These are phyloP conservation scores for Melopsittacus undulatus DNA, from an alignment of 2,797 vertebrate genomes.

Conservation along the genomic window DNA sequence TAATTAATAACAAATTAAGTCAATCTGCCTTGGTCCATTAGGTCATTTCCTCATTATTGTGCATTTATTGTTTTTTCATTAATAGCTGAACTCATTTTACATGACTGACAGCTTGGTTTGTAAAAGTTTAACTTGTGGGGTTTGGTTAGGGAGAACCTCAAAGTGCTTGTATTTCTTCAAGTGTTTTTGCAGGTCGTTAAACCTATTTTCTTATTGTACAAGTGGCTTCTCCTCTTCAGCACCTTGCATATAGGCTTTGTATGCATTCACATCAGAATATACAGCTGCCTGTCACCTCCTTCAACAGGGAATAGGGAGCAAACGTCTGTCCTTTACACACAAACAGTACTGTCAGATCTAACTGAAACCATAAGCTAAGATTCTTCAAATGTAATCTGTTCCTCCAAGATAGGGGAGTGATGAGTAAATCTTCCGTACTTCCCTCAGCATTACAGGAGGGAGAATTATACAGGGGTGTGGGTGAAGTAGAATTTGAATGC, in stretches of 20 bases:
- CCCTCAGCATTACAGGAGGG: neutral
- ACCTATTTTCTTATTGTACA: neutral
- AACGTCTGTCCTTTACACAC: neutral
- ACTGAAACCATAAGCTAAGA: neutral
- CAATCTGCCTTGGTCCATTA: conserved; percentile 48
- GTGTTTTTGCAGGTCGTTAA: neutral
- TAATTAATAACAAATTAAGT: conserved; percentile 68
- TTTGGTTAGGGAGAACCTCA: neutral
- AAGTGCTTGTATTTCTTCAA: conserved; percentile 1
- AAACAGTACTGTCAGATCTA: neutral
- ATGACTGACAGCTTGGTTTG: conserved; percentile 33
- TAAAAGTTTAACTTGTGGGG: neutral
- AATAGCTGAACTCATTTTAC: conserved; percentile 47
- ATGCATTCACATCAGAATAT: neutral
- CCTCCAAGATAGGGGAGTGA: neutral
- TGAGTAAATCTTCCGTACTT: neutral
- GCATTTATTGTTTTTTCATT: conserved; percentile 60
- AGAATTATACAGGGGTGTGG: neutral
- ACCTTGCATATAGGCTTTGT: neutral
- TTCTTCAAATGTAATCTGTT: neutral
- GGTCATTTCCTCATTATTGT: conserved; percentile 63
- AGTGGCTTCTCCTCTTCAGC: conserved; percentile 13
- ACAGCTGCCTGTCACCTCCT: neutral
- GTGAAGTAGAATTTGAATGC: neutral
- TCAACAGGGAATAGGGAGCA: neutral